Evolutionary conservation across 2,113 vertebrate genomes (phyloP).

Genomic region (Rattus rattus): DNA sequence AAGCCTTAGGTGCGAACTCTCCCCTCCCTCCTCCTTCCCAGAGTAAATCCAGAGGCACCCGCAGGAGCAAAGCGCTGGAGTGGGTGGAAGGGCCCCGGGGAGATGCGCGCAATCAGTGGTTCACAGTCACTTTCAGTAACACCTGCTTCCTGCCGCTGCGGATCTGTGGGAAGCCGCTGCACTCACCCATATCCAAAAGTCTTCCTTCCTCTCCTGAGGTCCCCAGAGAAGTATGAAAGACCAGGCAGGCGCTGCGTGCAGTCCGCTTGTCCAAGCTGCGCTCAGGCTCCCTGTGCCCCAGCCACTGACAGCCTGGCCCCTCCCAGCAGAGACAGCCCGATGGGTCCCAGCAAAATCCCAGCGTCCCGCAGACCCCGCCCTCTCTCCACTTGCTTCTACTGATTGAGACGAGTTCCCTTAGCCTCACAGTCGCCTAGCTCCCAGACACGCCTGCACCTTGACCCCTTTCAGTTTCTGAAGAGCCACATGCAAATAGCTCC

Average conservation of each 20-base stretch:
- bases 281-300: neutral
- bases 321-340: constrained; percentile 19
- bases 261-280: neutral
- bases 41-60: neutral
- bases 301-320: constrained; percentile 59
- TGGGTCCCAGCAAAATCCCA: neutral
- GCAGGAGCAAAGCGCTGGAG: fast-evolving
- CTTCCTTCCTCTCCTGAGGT: neutral
- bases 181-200: constrained; percentile 78
- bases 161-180: neutral
- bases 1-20: neutral
- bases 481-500: neutral
- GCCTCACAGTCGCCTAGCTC: neutral
- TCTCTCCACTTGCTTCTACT: constrained; percentile 59
- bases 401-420: neutral
- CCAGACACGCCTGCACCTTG: neutral
- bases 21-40: neutral
- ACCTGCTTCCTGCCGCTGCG: neutral
- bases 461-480: neutral
- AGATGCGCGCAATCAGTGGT: fast-evolving
- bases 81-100: neutral
- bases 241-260: neutral
- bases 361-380: constrained; percentile 44
- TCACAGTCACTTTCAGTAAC: neutral
- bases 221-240: neutral